A percentile compares a stretch with the other conserved stretches of the same genome.
Evolutionary conservation across 2,797 vertebrate genomes (phyloP).

Genomic region (Pagetopsis macropterus): DNA sequence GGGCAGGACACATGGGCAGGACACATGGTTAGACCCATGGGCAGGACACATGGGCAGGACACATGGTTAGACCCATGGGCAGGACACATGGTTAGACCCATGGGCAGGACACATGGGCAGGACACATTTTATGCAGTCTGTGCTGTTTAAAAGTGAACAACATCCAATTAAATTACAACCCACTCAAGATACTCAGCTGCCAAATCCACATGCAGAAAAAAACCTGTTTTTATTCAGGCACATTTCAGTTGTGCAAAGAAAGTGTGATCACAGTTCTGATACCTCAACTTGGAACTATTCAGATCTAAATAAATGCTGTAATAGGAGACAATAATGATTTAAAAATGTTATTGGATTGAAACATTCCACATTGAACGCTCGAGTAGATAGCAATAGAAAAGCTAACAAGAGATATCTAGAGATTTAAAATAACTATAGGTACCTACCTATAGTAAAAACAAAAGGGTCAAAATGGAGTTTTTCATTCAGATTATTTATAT

Average conservation of each 20-base stretch:
- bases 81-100: too few species aligned
- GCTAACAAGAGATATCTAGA: too few species aligned
- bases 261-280: constrained; percentile 2
- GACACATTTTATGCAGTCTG: not conserved
- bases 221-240: not conserved
- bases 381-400: too few species aligned
- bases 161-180: not conserved
- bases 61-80: too few species aligned
- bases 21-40: too few species aligned
- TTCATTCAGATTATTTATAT: too few species aligned
- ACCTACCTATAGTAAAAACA: too few species aligned
- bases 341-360: not conserved
- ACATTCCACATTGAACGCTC: not conserved
- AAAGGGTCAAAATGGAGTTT: too few species aligned
- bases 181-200: not conserved
- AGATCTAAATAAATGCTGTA: not conserved
- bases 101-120: not conserved
- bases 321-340: not conserved
- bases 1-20: too few species aligned
- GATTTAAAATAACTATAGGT: too few species aligned
- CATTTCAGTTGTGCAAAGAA: constrained; percentile 1
- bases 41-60: too few species aligned
- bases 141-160: not conserved
- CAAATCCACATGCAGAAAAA: constrained; percentile 1
- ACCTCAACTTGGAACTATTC: not conserved